A percentile compares a stretch with the other conserved stretches of the same genome.
Conservation (phyloP, 1,140 invertebrate genomes). For the Ceratina calcarata region DNA sequence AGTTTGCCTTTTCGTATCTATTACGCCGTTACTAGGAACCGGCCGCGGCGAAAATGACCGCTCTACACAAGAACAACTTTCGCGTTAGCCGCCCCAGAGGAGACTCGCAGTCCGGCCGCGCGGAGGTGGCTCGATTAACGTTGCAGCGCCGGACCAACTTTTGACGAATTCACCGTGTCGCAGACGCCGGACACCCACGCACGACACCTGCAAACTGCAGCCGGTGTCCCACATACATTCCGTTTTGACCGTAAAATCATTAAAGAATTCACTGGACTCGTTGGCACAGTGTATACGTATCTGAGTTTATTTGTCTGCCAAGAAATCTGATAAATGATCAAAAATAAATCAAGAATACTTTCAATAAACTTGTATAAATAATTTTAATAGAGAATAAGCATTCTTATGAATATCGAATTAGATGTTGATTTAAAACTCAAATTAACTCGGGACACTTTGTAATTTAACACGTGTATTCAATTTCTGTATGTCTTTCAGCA, state of each 20-base stretch:
- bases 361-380: too few species aligned
- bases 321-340: too few species aligned
- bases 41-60: constrained; percentile 54
- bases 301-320: too few species aligned
- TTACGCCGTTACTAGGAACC: constrained; percentile 39
- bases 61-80: constrained; percentile 48
- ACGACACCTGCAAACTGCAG: neutral
- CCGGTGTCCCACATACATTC: neutral
- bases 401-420: too few species aligned
- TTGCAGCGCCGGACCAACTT: constrained; percentile 41
- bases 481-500: too few species aligned
- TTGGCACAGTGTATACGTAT: neutral
- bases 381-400: too few species aligned
- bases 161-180: constrained; percentile 51
- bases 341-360: too few species aligned
- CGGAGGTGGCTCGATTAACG: constrained; percentile 25
- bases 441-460: too few species aligned
- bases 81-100: neutral
- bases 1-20: constrained; percentile 66
- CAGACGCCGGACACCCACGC: neutral
- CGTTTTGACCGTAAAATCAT: neutral
- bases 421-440: too few species aligned
- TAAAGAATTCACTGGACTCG: neutral
- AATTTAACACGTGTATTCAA: too few species aligned
- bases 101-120: neutral